Percentiles rank a stretch among this genome's conserved stretches.
phyloP scores from a whole-genome alignment of 2,113 vertebrate genomes.

The Trochalopteron elliotii region DNA sequence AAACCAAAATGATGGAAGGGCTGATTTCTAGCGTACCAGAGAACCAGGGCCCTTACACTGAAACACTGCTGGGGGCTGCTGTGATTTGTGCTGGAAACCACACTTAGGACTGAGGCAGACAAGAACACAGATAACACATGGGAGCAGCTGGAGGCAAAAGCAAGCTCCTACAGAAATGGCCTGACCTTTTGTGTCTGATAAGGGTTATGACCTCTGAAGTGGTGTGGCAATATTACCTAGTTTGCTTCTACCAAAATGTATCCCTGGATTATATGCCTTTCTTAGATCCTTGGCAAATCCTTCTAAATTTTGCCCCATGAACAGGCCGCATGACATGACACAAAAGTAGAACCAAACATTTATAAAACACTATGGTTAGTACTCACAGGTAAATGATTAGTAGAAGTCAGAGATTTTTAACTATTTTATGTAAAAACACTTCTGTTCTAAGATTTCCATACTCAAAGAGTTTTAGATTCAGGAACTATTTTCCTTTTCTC shows the following conservation, averaged over 20 bases:
- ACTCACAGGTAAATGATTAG: not conserved
- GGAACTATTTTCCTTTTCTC: not conserved
- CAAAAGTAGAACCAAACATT: not conserved
- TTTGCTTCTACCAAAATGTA: not conserved
- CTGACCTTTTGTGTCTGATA: not conserved
- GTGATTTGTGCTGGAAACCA: not conserved
- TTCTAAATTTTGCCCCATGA: not conserved
- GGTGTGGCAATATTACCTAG: not conserved
- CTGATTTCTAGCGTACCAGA: rapidly evolving
- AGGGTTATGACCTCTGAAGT: not conserved
- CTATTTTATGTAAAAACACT: not conserved
- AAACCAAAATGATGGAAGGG: not conserved
- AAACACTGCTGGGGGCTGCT: not conserved
- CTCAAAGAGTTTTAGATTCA: not conserved
- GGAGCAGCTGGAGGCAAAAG: not conserved
- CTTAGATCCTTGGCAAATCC: not conserved
- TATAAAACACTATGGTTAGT: not conserved
- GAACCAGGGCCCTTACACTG: not conserved
- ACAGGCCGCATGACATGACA: not conserved
- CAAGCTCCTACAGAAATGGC: not conserved
- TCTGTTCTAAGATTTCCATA: not conserved
- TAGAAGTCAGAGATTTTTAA: not conserved
- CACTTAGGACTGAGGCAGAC: not conserved
- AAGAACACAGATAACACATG: not conserved
- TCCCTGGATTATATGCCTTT: not conserved